Evolutionary conservation across 2,113 vertebrate genomes (phyloP).

Genomic region (Atherinomorus stipes): DNA sequence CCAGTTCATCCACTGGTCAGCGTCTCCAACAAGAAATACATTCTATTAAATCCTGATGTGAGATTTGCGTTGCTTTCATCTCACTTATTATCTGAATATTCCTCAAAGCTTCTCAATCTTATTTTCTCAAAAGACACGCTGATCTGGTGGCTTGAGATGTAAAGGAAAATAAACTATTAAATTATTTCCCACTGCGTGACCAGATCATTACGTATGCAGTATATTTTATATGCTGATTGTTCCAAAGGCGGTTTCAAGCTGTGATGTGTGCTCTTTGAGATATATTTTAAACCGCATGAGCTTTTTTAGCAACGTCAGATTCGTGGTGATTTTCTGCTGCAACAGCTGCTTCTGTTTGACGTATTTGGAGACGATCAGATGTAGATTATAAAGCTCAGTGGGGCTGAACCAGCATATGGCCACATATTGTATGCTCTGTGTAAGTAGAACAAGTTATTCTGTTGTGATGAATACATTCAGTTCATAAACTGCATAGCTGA

Average conservation of each 20-base stretch:
- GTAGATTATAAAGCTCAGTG: no score
- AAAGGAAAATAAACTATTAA: neutral
- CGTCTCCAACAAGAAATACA: neutral
- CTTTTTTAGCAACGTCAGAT: slow-evolving; percentile 8
- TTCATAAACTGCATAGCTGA: no score
- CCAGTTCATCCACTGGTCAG: slow-evolving; percentile 1
- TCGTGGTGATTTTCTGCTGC: neutral
- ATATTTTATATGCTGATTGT: slow-evolving; percentile 25
- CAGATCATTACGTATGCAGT: neutral
- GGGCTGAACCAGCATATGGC: no score
- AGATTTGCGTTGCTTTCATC: slow-evolving; percentile 18
- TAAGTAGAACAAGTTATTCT: no score
- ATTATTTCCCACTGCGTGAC: neutral
- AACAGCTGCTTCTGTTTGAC: no score
- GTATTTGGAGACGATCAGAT: no score
- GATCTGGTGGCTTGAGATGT: neutral
- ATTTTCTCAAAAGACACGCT: neutral
- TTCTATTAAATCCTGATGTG: slow-evolving; percentile 25
- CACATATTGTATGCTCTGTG: no score
- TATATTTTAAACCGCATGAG: slow-evolving; percentile 22
- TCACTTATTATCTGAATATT: slow-evolving; percentile 21
- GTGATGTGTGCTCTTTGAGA: slow-evolving; percentile 1
- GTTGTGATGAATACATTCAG: no score
- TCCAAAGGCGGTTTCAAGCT: slow-evolving; percentile 21
- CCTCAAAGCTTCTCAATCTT: neutral